phyloP scores from a whole-genome alignment of 2,113 vertebrate species.

The Himantopus leucocephalus region DNA sequence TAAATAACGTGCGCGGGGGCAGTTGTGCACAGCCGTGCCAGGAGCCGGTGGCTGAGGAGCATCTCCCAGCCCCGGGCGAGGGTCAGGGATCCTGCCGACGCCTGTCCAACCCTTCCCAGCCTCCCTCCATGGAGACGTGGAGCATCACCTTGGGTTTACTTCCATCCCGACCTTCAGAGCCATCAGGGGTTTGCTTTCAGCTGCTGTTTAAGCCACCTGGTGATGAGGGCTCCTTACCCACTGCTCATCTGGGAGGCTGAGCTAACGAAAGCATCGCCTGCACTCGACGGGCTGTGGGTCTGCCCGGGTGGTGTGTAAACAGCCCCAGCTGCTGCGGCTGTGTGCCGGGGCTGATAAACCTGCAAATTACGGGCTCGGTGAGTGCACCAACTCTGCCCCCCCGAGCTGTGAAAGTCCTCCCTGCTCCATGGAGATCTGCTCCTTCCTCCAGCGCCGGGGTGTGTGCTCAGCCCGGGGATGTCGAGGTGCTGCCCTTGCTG shows the following conservation, averaged over 20 bases:
- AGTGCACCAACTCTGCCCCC: neutral
- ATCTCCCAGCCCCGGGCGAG: neutral
- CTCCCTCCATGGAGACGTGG: neutral
- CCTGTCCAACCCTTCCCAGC: neutral
- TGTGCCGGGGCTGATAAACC: neutral
- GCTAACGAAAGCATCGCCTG: neutral
- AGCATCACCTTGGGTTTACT: neutral
- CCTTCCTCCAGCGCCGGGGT: neutral
- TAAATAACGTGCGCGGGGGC: neutral
- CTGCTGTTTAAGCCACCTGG: neutral
- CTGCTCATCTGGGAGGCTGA: neutral
- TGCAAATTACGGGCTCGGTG: neutral
- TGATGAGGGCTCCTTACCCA: neutral
- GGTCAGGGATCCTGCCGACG: neutral
- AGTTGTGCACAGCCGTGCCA: neutral
- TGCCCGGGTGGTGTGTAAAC: neutral
- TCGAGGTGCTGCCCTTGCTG: no score
- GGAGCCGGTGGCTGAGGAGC: neutral
- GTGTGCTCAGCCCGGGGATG: neutral
- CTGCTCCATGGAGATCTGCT: neutral
- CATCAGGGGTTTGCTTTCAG: neutral
- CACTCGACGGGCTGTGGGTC: neutral
- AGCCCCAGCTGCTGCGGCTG: neutral
- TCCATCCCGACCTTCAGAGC: neutral
- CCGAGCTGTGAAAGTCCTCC: neutral